Conservation (phyloP, 2,113 vertebrate genomes). For the Neotoma lepida region DNA sequence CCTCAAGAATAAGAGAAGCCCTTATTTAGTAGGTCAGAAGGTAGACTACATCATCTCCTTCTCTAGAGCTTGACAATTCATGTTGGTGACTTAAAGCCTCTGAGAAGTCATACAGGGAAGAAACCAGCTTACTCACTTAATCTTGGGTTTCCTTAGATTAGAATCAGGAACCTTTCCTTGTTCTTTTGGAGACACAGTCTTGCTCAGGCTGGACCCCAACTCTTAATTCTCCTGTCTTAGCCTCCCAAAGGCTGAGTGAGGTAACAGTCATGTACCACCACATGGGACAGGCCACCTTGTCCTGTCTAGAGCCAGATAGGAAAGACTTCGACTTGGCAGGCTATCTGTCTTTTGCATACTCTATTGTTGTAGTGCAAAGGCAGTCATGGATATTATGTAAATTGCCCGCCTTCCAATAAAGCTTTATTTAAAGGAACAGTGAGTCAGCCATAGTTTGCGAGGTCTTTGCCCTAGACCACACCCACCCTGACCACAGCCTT, state of each 20-base stretch:
- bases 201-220: neutral
- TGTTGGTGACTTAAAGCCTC: neutral
- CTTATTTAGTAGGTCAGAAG: neutral
- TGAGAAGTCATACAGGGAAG: neutral
- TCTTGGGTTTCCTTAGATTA: neutral
- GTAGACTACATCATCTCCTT: neutral
- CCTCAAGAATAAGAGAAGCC: neutral
- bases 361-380: neutral
- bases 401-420: neutral
- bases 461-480: neutral
- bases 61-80: neutral
- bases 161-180: neutral
- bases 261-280: too few relatives aligned
- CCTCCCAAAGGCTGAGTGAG: neutral
- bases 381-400: neutral
- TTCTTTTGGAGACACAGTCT: neutral
- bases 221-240: neutral
- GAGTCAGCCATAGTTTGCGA: neutral
- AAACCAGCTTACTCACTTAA: neutral
- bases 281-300: neutral
- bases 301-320: neutral
- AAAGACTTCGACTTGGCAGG: neutral
- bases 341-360: neutral
- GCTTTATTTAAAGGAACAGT: conserved; percentile 1
- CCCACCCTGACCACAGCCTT: neutral